phyloP scores from a whole-genome alignment of 2,113 vertebrate species.

The Leptodactylus fuscus region DNA sequence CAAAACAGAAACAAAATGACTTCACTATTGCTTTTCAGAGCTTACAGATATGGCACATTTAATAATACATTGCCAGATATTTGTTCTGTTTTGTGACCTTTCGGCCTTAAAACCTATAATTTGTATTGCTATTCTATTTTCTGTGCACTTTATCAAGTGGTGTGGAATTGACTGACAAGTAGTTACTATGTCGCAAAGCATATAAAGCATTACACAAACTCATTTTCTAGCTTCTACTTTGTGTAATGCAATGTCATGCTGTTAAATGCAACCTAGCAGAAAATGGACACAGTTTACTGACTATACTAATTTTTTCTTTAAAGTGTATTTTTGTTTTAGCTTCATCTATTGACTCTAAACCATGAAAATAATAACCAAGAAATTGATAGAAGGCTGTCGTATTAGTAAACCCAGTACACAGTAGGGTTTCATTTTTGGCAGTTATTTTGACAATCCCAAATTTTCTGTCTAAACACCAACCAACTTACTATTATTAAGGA shows the following conservation, averaged over 20 bases:
- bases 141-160: conserved; percentile 23
- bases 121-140: conserved; percentile 26
- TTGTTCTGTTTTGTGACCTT: conserved; percentile 25
- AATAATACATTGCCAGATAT: conserved; percentile 20
- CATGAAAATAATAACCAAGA: not conserved
- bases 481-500: too few relatives aligned
- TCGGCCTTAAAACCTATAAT: conserved; percentile 22
- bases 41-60: conserved; percentile 27
- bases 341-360: not conserved
- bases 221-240: conserved; percentile 20
- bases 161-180: conserved; percentile 47
- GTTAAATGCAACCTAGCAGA: conserved; percentile 43
- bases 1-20: conserved; percentile 3
- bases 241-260: conserved; percentile 35
- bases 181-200: conserved; percentile 16
- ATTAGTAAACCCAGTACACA: too few relatives aligned
- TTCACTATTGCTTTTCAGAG: conserved; percentile 21
- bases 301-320: not conserved
- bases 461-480: too few relatives aligned
- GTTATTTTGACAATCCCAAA: too few relatives aligned
- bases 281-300: conserved; percentile 36
- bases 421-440: too few relatives aligned
- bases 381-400: too few relatives aligned
- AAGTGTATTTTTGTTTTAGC: not conserved
- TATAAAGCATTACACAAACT: conserved; percentile 25